Evolutionary conservation across 2,113 vertebrate species (phyloP).

Genomic region (Pelecanus crispus): DNA sequence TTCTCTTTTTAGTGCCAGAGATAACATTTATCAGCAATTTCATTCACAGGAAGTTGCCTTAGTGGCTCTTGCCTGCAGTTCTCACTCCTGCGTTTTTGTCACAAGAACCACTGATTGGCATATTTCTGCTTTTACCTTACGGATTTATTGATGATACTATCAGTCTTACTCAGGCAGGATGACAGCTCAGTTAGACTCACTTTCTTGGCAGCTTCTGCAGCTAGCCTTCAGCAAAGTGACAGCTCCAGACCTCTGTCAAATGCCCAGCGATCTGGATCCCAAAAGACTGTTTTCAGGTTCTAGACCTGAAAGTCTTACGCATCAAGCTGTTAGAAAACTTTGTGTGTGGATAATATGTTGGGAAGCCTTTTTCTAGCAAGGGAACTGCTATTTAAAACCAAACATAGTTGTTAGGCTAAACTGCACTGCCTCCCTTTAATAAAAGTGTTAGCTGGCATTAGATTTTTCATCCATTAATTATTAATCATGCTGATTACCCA

Average conservation of each 20-base stretch:
- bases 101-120: conserved; percentile 13
- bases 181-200: conserved; percentile 45
- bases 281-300: neutral
- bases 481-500: neutral
- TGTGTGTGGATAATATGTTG: neutral
- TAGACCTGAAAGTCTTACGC: neutral
- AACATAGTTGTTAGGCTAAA: neutral
- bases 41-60: conserved; percentile 33
- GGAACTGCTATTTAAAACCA: neutral
- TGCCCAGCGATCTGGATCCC: neutral
- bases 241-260: neutral
- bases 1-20: conserved; percentile 5
- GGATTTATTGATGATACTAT: conserved; percentile 63
- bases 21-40: conserved; percentile 49
- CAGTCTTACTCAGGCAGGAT: conserved; percentile 50
- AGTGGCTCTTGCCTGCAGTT: conserved; percentile 42
- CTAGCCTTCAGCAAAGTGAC: neutral
- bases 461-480: neutral
- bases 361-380: neutral
- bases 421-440: neutral
- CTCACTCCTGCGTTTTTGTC: conserved; percentile 15
- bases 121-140: conserved; percentile 51
- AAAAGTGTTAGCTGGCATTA: neutral
- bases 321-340: neutral
- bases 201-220: conserved; percentile 29